A percentile compares a stretch with the other conserved stretches of the same genome.
These are phyloP conservation scores for Bufo gargarizans DNA, from an alignment of 2,113 vertebrate species.

Conservation along the genomic window DNA sequence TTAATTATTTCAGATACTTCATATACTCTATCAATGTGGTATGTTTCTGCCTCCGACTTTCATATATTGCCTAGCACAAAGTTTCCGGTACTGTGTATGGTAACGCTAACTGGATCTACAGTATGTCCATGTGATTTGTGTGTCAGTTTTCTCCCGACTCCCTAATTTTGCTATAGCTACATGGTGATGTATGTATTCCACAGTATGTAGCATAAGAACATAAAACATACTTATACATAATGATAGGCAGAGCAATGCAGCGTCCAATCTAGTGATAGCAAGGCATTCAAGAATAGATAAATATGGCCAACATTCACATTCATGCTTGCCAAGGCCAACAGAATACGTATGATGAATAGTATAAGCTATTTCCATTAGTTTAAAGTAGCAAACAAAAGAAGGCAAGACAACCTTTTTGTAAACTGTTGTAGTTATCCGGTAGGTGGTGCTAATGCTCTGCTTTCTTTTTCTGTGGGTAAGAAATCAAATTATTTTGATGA, in stretches of 20 bases:
- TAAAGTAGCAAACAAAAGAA: not conserved
- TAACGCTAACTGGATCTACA: not conserved
- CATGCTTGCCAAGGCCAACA: not conserved
- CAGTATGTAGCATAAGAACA: not conserved
- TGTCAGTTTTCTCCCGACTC: not conserved
- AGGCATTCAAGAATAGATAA: not conserved
- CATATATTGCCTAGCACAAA: too few relatives aligned
- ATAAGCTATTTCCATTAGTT: not conserved
- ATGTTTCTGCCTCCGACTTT: too few relatives aligned
- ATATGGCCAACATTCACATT: too few relatives aligned
- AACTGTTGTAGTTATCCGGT: not conserved
- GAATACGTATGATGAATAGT: not conserved
- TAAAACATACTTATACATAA: too few relatives aligned
- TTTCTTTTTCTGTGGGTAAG: not conserved
- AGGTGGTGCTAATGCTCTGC: conserved; percentile 1
- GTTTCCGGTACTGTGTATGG: too few relatives aligned
- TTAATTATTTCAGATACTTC: too few relatives aligned
- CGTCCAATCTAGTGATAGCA: not conserved
- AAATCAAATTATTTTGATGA: not conserved
- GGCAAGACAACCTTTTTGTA: not conserved
- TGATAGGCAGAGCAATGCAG: not conserved
- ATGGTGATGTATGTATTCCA: not conserved
- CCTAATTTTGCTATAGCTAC: not conserved
- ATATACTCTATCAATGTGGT: too few relatives aligned
- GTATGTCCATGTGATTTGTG: too few relatives aligned